phyloP scores from a whole-genome alignment of 1,140 invertebrate species.

The Stegodyphus mimosarum region DNA sequence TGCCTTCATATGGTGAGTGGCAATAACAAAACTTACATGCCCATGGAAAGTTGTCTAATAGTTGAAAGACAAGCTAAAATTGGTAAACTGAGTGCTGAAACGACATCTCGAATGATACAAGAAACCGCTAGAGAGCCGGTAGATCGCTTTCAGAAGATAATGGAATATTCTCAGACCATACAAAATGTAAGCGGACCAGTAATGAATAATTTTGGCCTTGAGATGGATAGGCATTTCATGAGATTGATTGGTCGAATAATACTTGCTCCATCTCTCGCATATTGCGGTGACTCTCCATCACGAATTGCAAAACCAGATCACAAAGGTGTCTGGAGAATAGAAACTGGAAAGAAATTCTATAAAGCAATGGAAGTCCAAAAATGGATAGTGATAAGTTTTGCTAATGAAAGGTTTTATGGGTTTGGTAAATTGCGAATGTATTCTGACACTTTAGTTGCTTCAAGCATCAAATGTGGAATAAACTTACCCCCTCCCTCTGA shows the following conservation, averaged over 20 bases:
- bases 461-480: conserved; percentile 20
- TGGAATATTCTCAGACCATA: neutral
- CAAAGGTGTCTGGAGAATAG: conserved; percentile 47
- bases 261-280: conserved; percentile 12
- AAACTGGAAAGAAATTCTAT: conserved; percentile 34
- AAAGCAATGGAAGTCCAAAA: neutral
- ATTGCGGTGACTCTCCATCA: neutral
- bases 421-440: neutral
- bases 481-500: neutral
- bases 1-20: conserved; percentile 65
- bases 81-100: conserved; percentile 47
- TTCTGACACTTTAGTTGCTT: neutral
- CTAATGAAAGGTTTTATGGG: neutral
- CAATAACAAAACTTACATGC: conserved; percentile 64
- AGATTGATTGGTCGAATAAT: conserved; percentile 33
- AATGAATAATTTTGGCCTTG: conserved; percentile 23
- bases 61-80: conserved; percentile 64
- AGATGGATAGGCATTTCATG: conserved; percentile 5
- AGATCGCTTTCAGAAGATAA: conserved; percentile 62
- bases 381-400: conserved; percentile 48
- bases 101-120: conserved; percentile 61
- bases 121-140: conserved; percentile 64
- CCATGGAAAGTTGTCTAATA: conserved; percentile 66
- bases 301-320: conserved; percentile 6
- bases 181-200: neutral